These are phyloP conservation scores for Ctenopoma kingsleyae DNA, from an alignment of 2,797 vertebrate species.

Conservation along the genomic window DNA sequence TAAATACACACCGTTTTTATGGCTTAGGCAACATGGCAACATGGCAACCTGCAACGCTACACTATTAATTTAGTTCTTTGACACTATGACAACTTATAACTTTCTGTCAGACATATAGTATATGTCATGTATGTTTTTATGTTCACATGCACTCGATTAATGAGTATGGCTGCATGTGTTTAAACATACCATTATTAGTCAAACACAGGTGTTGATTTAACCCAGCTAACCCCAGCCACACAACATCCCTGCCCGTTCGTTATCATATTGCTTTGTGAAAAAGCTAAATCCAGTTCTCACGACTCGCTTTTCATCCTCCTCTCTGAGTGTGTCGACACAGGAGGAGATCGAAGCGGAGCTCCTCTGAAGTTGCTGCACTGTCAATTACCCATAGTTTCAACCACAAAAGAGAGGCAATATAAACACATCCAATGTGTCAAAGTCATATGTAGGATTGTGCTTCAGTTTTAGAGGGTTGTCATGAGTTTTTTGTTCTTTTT, in stretches of 20 bases:
- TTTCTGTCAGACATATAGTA: neutral
- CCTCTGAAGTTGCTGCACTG: constrained; percentile 40
- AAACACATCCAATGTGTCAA: constrained; percentile 27
- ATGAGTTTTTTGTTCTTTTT: constrained; percentile 34
- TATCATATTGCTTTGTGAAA: constrained; percentile 38
- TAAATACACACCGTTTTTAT: too few relatives aligned
- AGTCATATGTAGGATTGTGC: constrained; percentile 29
- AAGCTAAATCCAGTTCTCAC: constrained; percentile 42
- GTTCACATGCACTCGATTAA: constrained; percentile 10
- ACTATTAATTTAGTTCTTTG: too few relatives aligned
- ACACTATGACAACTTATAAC: too few relatives aligned
- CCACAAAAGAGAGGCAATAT: constrained; percentile 49
- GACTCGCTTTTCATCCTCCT: constrained; percentile 23
- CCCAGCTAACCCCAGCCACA: constrained; percentile 9
- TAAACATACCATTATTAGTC: constrained; percentile 21
- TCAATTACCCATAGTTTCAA: constrained; percentile 50
- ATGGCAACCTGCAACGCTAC: too few relatives aligned
- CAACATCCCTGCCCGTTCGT: constrained; percentile 27
- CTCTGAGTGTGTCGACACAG: constrained; percentile 18
- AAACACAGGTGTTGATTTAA: constrained; percentile 41
- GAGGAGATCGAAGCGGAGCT: constrained; percentile 34
- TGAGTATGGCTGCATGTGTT: constrained; percentile 12
- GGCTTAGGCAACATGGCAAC: too few relatives aligned
- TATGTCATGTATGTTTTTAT: neutral
- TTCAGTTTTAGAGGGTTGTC: constrained; percentile 26